phyloP scores from a whole-genome alignment of 2,797 vertebrate genomes.

The Gymnocypris eckloni region DNA sequence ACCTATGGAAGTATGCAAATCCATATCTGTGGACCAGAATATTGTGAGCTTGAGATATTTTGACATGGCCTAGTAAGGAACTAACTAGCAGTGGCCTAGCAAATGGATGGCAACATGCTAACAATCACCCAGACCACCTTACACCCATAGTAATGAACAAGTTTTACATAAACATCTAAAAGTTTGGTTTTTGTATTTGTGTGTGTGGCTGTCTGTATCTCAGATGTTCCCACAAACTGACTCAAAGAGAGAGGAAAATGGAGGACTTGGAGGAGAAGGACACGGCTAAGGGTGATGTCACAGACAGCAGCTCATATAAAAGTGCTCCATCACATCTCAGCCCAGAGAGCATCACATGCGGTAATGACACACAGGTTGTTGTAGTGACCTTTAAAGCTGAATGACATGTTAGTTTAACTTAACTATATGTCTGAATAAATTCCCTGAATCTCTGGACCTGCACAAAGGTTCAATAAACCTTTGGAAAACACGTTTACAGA shows the following conservation, averaged over 20 bases:
- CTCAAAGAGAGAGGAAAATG: background rate
- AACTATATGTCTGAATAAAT: too few relatives aligned
- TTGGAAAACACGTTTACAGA: too few relatives aligned
- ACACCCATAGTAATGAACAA: background rate
- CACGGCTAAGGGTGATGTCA: conserved; percentile 50
- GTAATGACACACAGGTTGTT: background rate
- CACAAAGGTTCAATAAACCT: too few relatives aligned
- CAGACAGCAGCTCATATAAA: conserved; percentile 52
- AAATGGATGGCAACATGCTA: background rate
- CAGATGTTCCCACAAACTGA: conserved; percentile 53
- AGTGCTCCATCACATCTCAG: conserved; percentile 44
- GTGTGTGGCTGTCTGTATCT: background rate
- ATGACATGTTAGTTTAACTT: too few relatives aligned
- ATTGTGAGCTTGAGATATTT: background rate
- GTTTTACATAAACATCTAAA: background rate
- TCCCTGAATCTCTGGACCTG: too few relatives aligned
- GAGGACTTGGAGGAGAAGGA: conserved; percentile 58
- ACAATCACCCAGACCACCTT: background rate
- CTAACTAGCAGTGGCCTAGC: background rate
- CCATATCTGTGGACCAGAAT: background rate
- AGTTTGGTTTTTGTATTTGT: background rate
- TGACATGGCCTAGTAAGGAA: background rate
- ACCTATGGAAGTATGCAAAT: background rate
- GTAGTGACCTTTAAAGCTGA: too few relatives aligned
- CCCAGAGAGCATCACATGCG: conserved; percentile 8